Conservation (phyloP, 2,113 vertebrate species). For the Notothenia rossii region DNA sequence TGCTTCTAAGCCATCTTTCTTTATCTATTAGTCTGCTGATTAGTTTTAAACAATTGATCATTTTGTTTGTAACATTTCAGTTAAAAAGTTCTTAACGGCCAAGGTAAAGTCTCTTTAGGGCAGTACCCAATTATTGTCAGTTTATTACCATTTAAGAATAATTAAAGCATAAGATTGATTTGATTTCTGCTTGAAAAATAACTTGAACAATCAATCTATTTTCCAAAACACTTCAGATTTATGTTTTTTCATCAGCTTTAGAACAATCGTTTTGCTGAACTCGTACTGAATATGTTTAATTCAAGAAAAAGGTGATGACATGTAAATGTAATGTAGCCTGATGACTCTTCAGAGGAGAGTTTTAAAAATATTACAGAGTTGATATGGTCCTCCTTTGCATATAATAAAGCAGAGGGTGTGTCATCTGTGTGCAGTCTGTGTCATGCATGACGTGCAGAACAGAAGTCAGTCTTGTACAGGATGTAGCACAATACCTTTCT, state of each 20-base stretch:
- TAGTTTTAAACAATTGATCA: neutral
- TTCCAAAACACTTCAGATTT: neutral
- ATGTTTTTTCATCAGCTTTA: neutral
- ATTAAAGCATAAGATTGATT: neutral
- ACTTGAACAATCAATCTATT: neutral
- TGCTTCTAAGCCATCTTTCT: neutral
- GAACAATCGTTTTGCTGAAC: neutral
- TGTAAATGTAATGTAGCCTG: neutral
- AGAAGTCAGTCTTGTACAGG: constrained; percentile 8
- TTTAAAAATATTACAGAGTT: neutral
- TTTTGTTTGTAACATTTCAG: neutral
- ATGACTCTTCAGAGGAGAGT: neutral
- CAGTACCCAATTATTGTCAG: neutral
- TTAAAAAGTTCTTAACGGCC: neutral
- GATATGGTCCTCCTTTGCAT: neutral
- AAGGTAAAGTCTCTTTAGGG: neutral
- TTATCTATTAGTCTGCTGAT: neutral
- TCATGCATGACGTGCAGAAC: neutral
- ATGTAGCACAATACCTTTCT: constrained; percentile 11
- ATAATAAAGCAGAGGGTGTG: neutral
- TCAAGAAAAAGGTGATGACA: neutral
- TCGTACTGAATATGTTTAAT: neutral
- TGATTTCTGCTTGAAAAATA: neutral
- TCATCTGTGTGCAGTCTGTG: neutral
- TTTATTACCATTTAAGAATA: neutral